Conservation (phyloP, 2,888 invertebrate genomes). For the Platynereis dumerilii region DNA sequence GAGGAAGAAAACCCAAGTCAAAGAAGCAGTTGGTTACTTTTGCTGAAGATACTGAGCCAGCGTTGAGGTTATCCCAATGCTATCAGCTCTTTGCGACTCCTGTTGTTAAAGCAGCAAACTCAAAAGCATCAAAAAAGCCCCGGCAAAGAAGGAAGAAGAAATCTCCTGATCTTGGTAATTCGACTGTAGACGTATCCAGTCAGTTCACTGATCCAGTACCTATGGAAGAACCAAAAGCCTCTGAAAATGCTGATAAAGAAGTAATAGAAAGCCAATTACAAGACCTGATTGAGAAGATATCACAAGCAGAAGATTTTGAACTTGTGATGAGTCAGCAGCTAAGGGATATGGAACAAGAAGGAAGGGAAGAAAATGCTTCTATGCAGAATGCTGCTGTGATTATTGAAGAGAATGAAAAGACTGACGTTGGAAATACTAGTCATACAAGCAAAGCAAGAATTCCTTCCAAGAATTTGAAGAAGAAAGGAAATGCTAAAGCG, state of each 20-base stretch:
- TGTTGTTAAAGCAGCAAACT: background rate
- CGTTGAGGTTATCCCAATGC: no score
- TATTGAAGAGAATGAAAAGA: background rate
- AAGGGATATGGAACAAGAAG: conserved; percentile 22
- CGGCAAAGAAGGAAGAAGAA: background rate
- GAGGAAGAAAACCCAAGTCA: conserved; percentile 6
- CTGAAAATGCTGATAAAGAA: conserved; percentile 24
- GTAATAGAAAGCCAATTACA: conserved; percentile 31
- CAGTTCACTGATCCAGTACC: background rate
- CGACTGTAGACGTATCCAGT: background rate
- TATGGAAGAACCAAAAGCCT: background rate
- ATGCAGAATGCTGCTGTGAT: background rate
- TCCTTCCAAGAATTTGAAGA: no score
- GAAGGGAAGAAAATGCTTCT: background rate
- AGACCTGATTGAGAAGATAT: conserved; percentile 41
- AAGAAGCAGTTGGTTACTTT: background rate
- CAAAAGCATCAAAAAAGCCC: background rate
- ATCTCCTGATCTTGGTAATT: no score
- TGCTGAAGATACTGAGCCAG: conserved; percentile 4
- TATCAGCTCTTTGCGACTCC: no score
- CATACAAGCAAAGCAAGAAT: no score
- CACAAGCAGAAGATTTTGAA: conserved; percentile 52
- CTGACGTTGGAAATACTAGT: background rate
- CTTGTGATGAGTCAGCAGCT: conserved; percentile 43
- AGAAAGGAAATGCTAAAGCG: no score